Base-by-base conservation (phyloP, 2,888 invertebrate genomes). In the Sarcophaga subvicina region DNA sequence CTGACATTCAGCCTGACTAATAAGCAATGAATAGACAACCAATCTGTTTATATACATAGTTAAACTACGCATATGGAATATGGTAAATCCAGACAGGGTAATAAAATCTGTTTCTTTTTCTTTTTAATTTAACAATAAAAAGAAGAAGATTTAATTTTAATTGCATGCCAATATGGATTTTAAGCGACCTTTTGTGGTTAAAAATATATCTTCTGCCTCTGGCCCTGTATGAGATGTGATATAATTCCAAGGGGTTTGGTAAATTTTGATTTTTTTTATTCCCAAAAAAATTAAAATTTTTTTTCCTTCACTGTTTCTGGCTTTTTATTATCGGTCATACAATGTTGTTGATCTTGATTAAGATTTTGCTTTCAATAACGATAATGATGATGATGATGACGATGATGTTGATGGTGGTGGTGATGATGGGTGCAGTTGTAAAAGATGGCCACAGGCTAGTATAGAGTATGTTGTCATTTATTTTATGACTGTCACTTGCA, bases 401-500 rank as follows among this genome's bases (percentile, higher is more conserved):
- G 37, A 8, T 37, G 27, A 5, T 6, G 5, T 1, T 22, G 22
- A 22, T 22, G 22, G 22, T 22, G 27, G 37, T 10, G 37, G 37
- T 37, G 37, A 54, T 54, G 12, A 54, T 54, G 20, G 64, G 25
- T 25, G 69, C 62, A 62, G 80, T 75, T 49, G 49, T 75, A 3
- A 11, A 63, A 75, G 59, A 63, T 66, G 66, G n/a, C 45, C 72
- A 27, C 2, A 37, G 8, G n/a, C 49, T 6, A 14, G 59, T 59
- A 25, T n/a, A 37, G 66, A 60, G 54, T 27, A 73, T 27, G 49
- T 20, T 47, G 49, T 54, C 54, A 63, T 64, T 76, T 76, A 77
- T 71, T 47, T 77, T 76, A 47, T 64, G 64, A 70, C 70, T 71
- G 64, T 77, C 76, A 64, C 25, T 45, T 37, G 45, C 37, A 70